Percentiles rank a stretch among this genome's conserved stretches.
Conservation (phyloP, 2,888 invertebrate genomes). For the Salpingus planirostris region DNA sequence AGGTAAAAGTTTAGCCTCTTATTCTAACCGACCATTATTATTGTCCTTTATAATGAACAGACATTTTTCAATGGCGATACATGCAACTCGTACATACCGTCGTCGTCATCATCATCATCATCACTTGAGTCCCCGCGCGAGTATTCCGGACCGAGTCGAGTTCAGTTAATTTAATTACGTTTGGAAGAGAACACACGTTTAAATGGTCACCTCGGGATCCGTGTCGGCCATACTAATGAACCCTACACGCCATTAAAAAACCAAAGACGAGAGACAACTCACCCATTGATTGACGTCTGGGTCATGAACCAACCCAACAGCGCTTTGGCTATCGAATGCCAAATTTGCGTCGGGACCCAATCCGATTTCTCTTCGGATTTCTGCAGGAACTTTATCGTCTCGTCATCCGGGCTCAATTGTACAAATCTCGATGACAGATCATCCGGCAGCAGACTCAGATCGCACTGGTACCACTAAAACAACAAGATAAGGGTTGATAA, state of each 20-base stretch:
- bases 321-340: slow-evolving; percentile 80
- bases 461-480: slow-evolving; percentile 63
- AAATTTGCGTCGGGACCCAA: slow-evolving; percentile 80
- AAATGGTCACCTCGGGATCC: no score
- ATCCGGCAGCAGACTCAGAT: slow-evolving; percentile 47
- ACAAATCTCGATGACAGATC: slow-evolving; percentile 53
- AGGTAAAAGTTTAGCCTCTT: slow-evolving; percentile 34
- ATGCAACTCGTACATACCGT: no score
- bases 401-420: slow-evolving; percentile 60
- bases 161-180: no score
- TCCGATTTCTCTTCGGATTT: slow-evolving; percentile 72
- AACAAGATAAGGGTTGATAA: slow-evolving; percentile 20
- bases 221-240: no score
- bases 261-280: no score
- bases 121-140: no score
- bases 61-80: slow-evolving; percentile 24
- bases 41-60: slow-evolving; percentile 28
- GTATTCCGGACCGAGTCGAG: no score
- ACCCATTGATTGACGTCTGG: slow-evolving; percentile 93
- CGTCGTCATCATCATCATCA: no score
- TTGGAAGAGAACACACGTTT: no score
- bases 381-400: slow-evolving; percentile 65
- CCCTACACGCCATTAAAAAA: no score
- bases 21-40: no score
- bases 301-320: slow-evolving; percentile 85